phyloP scores from a whole-genome alignment of 2,888 invertebrate species.

The Trypoxylon attenuatum region DNA sequence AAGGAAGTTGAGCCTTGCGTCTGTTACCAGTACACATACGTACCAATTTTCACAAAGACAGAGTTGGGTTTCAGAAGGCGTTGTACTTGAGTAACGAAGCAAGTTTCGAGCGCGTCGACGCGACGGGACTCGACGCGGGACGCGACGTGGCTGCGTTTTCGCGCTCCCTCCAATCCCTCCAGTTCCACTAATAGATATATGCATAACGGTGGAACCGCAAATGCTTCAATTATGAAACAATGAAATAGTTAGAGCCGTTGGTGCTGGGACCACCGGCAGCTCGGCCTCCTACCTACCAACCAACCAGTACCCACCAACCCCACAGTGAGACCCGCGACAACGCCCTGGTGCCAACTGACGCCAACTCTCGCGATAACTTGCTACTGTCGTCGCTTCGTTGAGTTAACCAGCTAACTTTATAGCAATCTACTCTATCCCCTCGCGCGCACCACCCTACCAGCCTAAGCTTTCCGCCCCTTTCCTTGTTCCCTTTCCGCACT shows the following conservation, averaged over 20 bases:
- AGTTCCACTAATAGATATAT: slow-evolving; percentile 49
- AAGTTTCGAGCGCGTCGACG: slow-evolving; percentile 45
- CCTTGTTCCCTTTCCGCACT: slow-evolving; percentile 7
- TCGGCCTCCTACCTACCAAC: not conserved
- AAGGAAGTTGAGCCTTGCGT: too few species aligned
- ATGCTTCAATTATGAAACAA: slow-evolving; percentile 72
- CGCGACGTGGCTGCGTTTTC: slow-evolving; percentile 44
- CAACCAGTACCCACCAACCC: not conserved
- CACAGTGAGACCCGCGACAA: slow-evolving; percentile 18
- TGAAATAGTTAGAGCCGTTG: slow-evolving; percentile 67
- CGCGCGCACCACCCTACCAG: slow-evolving; percentile 1
- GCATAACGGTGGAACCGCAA: slow-evolving; percentile 64
- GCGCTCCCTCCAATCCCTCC: too few species aligned
- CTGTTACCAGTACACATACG: too few species aligned
- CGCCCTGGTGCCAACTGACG: slow-evolving; percentile 66
- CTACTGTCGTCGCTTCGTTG: slow-evolving; percentile 69
- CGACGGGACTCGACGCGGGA: too few species aligned
- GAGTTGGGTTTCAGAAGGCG: slow-evolving; percentile 26
- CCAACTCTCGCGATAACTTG: slow-evolving; percentile 67
- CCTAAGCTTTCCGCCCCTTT: slow-evolving; percentile 23
- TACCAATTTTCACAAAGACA: not conserved
- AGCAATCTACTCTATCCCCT: slow-evolving; percentile 59
- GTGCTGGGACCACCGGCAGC: slow-evolving; percentile 23
- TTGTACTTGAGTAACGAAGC: slow-evolving; percentile 41
- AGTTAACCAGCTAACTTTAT: slow-evolving; percentile 71